A percentile compares a stretch with the other conserved stretches of the same genome.
These are phyloP conservation scores for Hyperoplus lanceolatus DNA, from an alignment of 2,797 vertebrate species.

Conservation along the genomic window DNA sequence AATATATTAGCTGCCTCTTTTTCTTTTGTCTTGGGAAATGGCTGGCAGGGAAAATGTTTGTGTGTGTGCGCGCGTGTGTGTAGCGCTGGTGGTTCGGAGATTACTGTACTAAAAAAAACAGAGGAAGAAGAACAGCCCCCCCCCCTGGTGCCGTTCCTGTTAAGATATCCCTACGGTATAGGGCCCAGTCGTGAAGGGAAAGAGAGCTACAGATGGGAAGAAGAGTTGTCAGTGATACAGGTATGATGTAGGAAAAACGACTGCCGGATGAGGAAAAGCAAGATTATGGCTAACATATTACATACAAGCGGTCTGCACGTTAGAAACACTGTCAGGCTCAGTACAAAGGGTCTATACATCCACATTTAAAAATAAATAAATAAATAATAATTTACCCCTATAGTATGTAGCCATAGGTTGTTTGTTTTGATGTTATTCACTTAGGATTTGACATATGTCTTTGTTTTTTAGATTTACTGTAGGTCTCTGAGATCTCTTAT, in stretches of 20 bases:
- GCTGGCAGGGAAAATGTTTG: slow-evolving; percentile 51
- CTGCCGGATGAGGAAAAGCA: slow-evolving; percentile 55
- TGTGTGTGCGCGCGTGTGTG: slow-evolving; percentile 20
- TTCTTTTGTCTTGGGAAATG: slow-evolving; percentile 89
- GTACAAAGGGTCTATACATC: slow-evolving; percentile 24
- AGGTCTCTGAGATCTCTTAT: neutral
- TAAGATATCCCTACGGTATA: slow-evolving; percentile 70
- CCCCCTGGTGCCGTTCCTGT: slow-evolving; percentile 71
- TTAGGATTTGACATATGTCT: neutral
- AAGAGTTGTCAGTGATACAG: slow-evolving; percentile 56
- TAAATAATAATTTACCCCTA: slow-evolving; percentile 13
- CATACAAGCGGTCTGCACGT: slow-evolving; percentile 27
- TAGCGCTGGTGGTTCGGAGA: slow-evolving; percentile 38
- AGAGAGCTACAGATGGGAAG: slow-evolving; percentile 47
- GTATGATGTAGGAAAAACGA: slow-evolving; percentile 58
- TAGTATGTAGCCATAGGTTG: slow-evolving; percentile 11
- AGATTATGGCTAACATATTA: slow-evolving; percentile 32
- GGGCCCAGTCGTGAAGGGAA: slow-evolving; percentile 57
- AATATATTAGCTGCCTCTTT: slow-evolving; percentile 87
- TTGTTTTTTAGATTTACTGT: neutral
- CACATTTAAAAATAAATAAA: slow-evolving; percentile 1
- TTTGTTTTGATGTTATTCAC: neutral
- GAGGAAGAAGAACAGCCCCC: slow-evolving; percentile 48
- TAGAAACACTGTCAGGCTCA: slow-evolving; percentile 28
- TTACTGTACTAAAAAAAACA: slow-evolving; percentile 64